phyloP scores from a whole-genome alignment of 1,140 invertebrate species.

The Drosophila dunni region DNA sequence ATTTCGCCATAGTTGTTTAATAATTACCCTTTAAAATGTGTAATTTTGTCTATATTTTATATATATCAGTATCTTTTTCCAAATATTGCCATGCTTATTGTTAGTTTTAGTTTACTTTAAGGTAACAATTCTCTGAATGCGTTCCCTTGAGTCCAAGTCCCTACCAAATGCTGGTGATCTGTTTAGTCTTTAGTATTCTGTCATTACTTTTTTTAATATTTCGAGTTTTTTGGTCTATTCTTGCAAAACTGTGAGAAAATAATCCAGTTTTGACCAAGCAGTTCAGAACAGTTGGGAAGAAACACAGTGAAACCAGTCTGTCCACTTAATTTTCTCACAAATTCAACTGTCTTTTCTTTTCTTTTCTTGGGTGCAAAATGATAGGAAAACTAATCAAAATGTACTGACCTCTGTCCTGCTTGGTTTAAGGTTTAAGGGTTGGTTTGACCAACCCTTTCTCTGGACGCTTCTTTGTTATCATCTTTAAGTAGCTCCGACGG shows the following conservation, averaged over 20 bases:
- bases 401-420: slow-evolving; percentile 11
- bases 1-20: too few relatives aligned
- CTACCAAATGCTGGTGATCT: too few relatives aligned
- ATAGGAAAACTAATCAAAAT: slow-evolving; percentile 44
- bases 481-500: not conserved
- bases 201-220: not conserved
- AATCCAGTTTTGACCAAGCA: slow-evolving; percentile 42
- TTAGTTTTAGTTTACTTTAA: too few relatives aligned
- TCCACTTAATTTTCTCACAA: slow-evolving; percentile 63
- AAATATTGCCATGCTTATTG: too few relatives aligned
- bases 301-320: slow-evolving; percentile 50
- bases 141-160: too few relatives aligned
- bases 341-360: slow-evolving; percentile 28
- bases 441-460: slow-evolving; percentile 39
- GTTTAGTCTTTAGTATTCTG: too few relatives aligned
- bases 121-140: too few relatives aligned
- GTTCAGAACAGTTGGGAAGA: not conserved
- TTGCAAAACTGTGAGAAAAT: slow-evolving; percentile 35
- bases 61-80: too few relatives aligned
- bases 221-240: not conserved
- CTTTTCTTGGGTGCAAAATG: slow-evolving; percentile 58
- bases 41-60: too few relatives aligned
- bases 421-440: not conserved
- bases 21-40: too few relatives aligned
- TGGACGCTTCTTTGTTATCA: not conserved